Evolutionary conservation across 2,888 invertebrate genomes (phyloP), one percentile per base, ranked within the genome.

Genomic region (Latheticus oryzae): DNA sequence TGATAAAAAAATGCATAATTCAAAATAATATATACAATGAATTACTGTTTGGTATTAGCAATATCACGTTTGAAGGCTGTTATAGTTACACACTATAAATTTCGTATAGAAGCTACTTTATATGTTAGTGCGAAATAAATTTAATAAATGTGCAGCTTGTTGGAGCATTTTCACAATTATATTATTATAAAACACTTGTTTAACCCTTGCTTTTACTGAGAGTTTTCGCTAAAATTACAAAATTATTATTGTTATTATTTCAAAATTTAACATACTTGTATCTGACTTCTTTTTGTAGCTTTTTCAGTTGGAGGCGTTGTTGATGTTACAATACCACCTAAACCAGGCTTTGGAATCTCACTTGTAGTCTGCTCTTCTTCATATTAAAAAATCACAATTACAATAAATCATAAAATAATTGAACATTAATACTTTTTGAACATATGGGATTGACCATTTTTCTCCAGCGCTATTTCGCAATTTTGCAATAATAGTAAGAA

Each of bases 381-480:
- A 69, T 77, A 76, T 80, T 81, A 35, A n/a, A 43, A 53, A 26
- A 35, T 3, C 7, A 33, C 13, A 13, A 5, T 7, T 13, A 13
- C 4, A 32, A 12, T 12, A 13, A n/a, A 13, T 1, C 3, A 37
- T 2, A 17, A 17, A 17, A 48, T 1, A 15, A 9, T 60, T n/a
- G 73, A 89, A 13, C 1, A 13, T 21, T 26, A 1, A 16, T 26
- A 45, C 89, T 81, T 89, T 88, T 79, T 92, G 91, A 48, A 97
- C 92, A 78, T 97, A 98, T 2, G 96, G 96, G 66, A 98, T 96
- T 62, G 95, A 93, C 9, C 98, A 98, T 60, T 88, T 89, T 73
- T 88, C 86, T 0, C 97, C 97, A 47, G 88, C 81, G 60, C 83
- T 85, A 81, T 97, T 97, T 69, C 89, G 86, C 2, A 97, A 98